Evolutionary conservation across 2,888 invertebrate genomes (phyloP).

Genomic region (Poecilus cupreus): DNA sequence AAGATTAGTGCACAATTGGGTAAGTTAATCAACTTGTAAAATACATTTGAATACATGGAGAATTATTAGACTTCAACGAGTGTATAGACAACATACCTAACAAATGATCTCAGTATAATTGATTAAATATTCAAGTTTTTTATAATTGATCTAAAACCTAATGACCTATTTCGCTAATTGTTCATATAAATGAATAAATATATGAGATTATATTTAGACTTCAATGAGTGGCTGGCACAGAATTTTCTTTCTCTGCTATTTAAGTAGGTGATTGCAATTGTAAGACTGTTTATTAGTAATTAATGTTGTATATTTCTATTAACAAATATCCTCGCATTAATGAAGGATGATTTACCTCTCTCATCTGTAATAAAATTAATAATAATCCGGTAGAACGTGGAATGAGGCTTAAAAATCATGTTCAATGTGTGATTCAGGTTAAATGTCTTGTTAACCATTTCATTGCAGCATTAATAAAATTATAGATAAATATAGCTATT

Average conservation of each 20-base stretch:
- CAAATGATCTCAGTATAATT: too few relatives aligned
- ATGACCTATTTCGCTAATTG: neutral
- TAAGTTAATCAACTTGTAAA: too few relatives aligned
- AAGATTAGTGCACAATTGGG: too few relatives aligned
- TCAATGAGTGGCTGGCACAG: neutral
- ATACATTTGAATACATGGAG: too few relatives aligned
- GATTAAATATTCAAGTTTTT: too few relatives aligned
- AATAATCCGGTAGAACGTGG: neutral
- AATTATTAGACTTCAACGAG: too few relatives aligned
- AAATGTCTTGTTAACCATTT: slow-evolving; percentile 26
- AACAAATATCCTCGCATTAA: slow-evolving; percentile 11
- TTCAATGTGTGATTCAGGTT: slow-evolving; percentile 23
- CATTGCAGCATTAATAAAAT: slow-evolving; percentile 20
- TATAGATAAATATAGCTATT: slow-evolving; percentile 16
- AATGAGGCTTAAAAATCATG: slow-evolving; percentile 10
- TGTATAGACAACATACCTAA: too few relatives aligned
- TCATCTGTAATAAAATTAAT: slow-evolving; percentile 31
- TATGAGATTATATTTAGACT: neutral
- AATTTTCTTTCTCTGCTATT: neutral
- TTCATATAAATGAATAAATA: neutral
- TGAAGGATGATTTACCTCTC: slow-evolving; percentile 19
- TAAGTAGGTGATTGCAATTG: slow-evolving; percentile 30
- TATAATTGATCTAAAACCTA: neutral
- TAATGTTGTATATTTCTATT: slow-evolving; percentile 1
- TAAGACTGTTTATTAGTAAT: slow-evolving; percentile 17